Evolutionary conservation across 1,140 invertebrate species (phyloP), one percentile per base, ranked within the genome.

Genomic region (Aphis craccivora): DNA sequence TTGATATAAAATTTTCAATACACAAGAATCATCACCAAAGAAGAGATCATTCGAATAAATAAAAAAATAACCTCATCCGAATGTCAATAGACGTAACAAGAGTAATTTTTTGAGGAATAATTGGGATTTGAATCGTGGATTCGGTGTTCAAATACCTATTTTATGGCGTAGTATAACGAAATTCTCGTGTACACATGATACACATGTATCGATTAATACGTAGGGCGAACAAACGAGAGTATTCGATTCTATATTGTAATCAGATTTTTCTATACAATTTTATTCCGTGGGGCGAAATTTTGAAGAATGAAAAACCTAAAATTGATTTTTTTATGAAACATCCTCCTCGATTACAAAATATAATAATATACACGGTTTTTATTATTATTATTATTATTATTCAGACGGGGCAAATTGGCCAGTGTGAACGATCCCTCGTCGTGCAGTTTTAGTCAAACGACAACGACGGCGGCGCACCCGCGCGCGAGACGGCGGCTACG

Each of bases 371-470:
- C 1, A 20, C 5, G 88, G 23, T 55, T 88, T 18, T 51, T 51
- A 51, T 51, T 20, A 20, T 51, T 87, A 84, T 55, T 87, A 84
- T 55, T 40, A 37, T 84, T n/a, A 30, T 67, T 43, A 55, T 94
- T 37, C 43, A 81, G 43, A 81, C 20, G 20, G n/a, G 67, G n/a
- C 1, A 81, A 83, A 55, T 93, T 84, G 81, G 81, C 81, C 48
- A 25, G 91, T 86, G 91, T 84, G 76, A 93, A 93, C 76, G 76
- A 86, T 86, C 55, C 48, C 60, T 87, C 23, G 48, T 55, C 67
- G 60, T 37, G n/a, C 45, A 91, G 90, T 55, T 86, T 20, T 76
- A 91, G 90, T 84, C 84, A 87, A 94, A 87, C 90, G 22, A 76
- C 93, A 45, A 51, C 40, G 45, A 37, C 53, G 88, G 93, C 93